Evolutionary conservation across 2,113 vertebrate species (phyloP).

Genomic region (Osmerus mordax): DNA sequence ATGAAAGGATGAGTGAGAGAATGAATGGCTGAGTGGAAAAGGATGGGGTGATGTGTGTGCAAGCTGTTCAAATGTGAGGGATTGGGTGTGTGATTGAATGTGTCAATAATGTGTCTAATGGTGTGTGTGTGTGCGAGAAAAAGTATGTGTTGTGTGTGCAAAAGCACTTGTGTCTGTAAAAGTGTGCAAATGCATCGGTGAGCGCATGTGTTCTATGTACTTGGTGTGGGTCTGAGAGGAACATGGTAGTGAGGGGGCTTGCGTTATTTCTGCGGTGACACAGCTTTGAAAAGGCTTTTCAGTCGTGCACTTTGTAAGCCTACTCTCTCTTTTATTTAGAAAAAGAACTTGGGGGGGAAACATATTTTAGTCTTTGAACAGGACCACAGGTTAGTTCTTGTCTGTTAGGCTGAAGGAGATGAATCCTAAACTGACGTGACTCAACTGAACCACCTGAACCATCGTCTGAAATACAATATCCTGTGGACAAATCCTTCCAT

Average conservation of each 20-base stretch:
- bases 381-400: background rate
- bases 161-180: too few relatives aligned
- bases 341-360: background rate
- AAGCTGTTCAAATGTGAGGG: too few relatives aligned
- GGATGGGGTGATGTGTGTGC: too few relatives aligned
- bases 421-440: background rate
- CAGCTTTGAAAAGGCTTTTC: slow-evolving; percentile 15
- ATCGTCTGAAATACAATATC: too few relatives aligned
- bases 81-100: too few relatives aligned
- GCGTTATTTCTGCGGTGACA: slow-evolving; percentile 27
- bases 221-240: slow-evolving; percentile 29
- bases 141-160: too few relatives aligned
- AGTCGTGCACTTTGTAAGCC: slow-evolving; percentile 4
- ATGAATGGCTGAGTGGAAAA: too few relatives aligned
- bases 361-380: background rate
- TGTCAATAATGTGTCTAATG: too few relatives aligned
- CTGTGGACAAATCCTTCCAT: too few relatives aligned
- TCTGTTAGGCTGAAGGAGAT: background rate
- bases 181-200: too few relatives aligned
- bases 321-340: slow-evolving; percentile 3
- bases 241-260: slow-evolving; percentile 22
- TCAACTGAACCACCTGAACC: background rate
- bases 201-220: background rate
- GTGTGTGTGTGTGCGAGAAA: background rate
- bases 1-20: too few relatives aligned